Conservation (phyloP, 1,140 invertebrate genomes). For the Diabrotica undecimpunctata region DNA sequence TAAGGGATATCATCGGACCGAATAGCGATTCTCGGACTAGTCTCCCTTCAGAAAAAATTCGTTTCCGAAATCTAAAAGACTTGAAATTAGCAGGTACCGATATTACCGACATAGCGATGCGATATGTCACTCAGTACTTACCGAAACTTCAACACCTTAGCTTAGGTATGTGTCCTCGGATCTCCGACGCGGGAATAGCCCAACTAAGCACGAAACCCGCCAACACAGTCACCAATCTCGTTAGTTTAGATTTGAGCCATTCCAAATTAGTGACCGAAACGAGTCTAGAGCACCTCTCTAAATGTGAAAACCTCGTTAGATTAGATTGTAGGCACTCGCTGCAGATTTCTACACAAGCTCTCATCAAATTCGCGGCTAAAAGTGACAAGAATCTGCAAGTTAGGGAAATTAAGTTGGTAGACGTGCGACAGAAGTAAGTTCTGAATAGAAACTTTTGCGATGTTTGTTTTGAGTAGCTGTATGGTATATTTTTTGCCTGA, state of each 20-base stretch:
- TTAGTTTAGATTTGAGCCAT: conserved; percentile 71
- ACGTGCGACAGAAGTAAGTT: conserved; percentile 38
- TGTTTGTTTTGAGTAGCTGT: background rate
- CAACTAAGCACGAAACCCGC: conserved; percentile 68
- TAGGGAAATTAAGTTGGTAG: conserved; percentile 70
- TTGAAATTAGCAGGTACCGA: conserved; percentile 81
- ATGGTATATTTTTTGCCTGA: background rate
- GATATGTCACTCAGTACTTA: conserved; percentile 75
- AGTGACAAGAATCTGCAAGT: conserved; percentile 71
- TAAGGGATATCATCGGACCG: conserved; percentile 79
- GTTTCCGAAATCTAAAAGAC: conserved; percentile 71
- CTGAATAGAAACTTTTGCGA: conserved; percentile 4
- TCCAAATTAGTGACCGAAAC: conserved; percentile 79
- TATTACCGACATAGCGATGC: conserved; percentile 81
- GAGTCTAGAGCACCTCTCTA: conserved; percentile 71
- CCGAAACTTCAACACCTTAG: conserved; percentile 70
- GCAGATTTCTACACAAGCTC: conserved; percentile 70
- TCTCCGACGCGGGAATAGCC: conserved; percentile 86
- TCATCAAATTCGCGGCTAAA: conserved; percentile 76
- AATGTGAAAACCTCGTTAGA: conserved; percentile 61
- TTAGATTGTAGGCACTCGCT: conserved; percentile 73
- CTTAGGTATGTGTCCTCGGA: conserved; percentile 78
- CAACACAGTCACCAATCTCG: conserved; percentile 56
- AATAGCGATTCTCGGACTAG: conserved; percentile 82
- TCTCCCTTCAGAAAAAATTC: conserved; percentile 73